Base-by-base conservation (phyloP, 2,113 vertebrate species). In the Apaloderma vittatum region DNA sequence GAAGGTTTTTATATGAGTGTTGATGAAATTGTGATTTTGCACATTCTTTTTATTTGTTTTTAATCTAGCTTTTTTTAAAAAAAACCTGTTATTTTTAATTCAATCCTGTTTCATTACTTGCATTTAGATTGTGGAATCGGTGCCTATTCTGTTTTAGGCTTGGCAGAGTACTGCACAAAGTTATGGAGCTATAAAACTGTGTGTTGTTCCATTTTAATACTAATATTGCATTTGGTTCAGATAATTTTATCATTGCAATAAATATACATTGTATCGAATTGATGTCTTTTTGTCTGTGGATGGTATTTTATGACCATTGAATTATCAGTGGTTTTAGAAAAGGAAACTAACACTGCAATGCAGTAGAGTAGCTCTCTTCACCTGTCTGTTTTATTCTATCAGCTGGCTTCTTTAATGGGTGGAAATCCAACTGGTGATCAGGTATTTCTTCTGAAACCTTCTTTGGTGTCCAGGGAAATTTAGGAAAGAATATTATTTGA, bases 401-500 rank as follows among this genome's bases (percentile, higher is more conserved):
- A 86, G 29, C 85, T 92, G 96, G 43, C 26, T 70, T 76, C 62
- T 84, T 95, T 88, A 93, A 83, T 87, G 86, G 43, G 54, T 96
- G 45, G 52, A 97, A 96, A 97, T 88, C 48, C 55, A 96, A 87
- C 70, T 68, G 46, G 72, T 43, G 17, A 55, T 94, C 45, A 94
- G 63, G 8, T 88, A 68, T 58, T 96, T 97, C 54, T 93, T 76
- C 70, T 36, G 23, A 97, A 97, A 89, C 72, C 10, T 97, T 93
- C 67, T 89, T 72, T 66, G 74, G 54, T 48, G 32, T 86, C 97
- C 88, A 94, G 76, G 76, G 63, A 97, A 96, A 94, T 96, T 96
- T 96, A 93, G 54, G 89, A 70, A 90, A 91, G 29, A 97, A 95
- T 87, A 94, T 8, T 55, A 85, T 95, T 93, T 98, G 96, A 96